Evolutionary conservation across 2,888 invertebrate genomes (phyloP), one percentile per base, ranked within the genome.

Genomic region (Shargacucullia verbasci): DNA sequence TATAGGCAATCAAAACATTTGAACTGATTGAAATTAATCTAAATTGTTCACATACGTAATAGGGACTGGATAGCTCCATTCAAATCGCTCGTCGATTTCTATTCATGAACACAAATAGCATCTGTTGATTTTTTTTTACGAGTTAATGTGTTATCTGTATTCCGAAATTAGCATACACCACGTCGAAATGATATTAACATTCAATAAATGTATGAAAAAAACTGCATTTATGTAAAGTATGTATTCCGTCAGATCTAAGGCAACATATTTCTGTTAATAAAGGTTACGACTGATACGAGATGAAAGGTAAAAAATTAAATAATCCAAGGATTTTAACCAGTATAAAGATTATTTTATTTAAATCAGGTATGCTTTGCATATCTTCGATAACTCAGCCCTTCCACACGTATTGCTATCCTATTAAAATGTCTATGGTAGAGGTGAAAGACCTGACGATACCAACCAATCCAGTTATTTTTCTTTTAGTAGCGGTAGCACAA

Each of bases 101-200:
- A 53, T 67, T 44, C 65, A 58, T 48, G 39, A 64, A 52, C 67
- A 27, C 39, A 50, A 70, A 67, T 70, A 65, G 40, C 54, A 37
- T 60, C 13, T 46, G 54, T 52, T n/a, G n/a, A n/a, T n/a, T 44
- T 50, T 52, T 65, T 65, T 70, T 65, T 64, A 65, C 50, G 59
- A 58, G 57, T 49, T 54, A 53, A 59, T 70, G 50, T 11, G 59
- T 55, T 71, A 68, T 68, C 70, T 70, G 64, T 70, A 70, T 70
- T 67, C 65, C 53, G 33, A 67, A 67, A 67, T 67, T 70, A 67
- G 71, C 65, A 64, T 70, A 54, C 37, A 13, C 66, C 14, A 47
- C 57, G 58, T 49, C 40, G 48, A 49, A 49, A 58, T 54, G 35
- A 45, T 44, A 63, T 53, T 39, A 53, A 45, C 39, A 52, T 63